Base-by-base conservation (phyloP, 1,140 invertebrate genomes). In the Pachypeltis micranthus region DNA sequence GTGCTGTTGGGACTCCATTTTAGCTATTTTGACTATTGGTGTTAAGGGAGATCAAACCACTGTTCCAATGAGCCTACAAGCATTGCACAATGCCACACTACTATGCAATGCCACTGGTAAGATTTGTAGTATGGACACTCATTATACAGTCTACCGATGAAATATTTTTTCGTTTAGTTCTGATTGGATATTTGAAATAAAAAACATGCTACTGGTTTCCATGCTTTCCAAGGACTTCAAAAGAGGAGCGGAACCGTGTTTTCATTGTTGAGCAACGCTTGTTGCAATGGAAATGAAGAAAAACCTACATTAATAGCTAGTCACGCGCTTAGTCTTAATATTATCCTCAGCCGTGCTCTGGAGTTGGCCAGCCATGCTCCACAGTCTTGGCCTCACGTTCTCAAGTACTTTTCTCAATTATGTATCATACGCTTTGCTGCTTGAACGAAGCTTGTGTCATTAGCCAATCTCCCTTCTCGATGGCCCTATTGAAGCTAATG, bases 371-470 rank as follows among this genome's bases (percentile, higher is more conserved):
- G 90, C 64, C 91, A 94, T 70, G 88, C 90, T 26, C 81, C 87
- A 39, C 89, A 93, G 64, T 95, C 91, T 70, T 96, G 93, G 93
- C 85, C 86, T 31, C 91, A 94, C 73, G 88, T 96, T 62, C 93
- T 96, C 72, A 85, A 86, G 73, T 93, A 84, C 72, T 69, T 65
- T n/a, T 14, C 26, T 24, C 7, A 7, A n/a, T 21, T 59, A 59
- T 39, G 16, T 24, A 24, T 25, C 21, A 31, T 29, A 31, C 39
- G 4, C 25, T 19, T 39, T 39, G 34, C 34, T 7, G n/a, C n/a
- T 39, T 39, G 34, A 7, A 39, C 34, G 34, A 39, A 10, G 12
- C 4, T 51, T 51, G 4, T 51, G 23, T 51, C 7, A 51, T 51
- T 51, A 44, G 10, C n/a, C 34, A 44, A n/a, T 14, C 19, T 54